Conservation (phyloP, 2,113 vertebrate species). For the Colius striatus region DNA sequence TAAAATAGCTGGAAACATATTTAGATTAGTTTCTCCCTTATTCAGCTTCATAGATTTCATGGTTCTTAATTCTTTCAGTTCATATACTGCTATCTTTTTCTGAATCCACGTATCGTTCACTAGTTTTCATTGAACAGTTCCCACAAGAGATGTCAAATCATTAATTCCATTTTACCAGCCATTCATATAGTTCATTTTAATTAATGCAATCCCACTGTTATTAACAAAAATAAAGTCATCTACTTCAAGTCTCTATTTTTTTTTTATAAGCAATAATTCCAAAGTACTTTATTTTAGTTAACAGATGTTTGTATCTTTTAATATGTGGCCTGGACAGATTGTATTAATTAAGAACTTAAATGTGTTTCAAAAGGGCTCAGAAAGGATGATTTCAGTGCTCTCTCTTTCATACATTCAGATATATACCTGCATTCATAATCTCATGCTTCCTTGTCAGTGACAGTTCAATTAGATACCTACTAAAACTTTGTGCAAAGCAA, state of each 20-base stretch:
- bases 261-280: not conserved
- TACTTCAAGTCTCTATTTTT: not conserved
- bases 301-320: not conserved
- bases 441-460: not conserved
- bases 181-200: not conserved
- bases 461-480: not conserved
- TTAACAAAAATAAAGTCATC: not conserved
- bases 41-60: not conserved
- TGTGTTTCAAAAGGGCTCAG: not conserved
- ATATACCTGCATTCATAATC: not conserved
- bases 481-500: not conserved
- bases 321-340: not conserved
- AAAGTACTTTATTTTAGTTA: not conserved
- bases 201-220: not conserved
- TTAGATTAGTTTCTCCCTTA: fast-evolving
- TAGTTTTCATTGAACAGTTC: not conserved
- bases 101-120: not conserved
- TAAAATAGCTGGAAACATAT: not conserved
- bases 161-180: not conserved
- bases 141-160: not conserved
- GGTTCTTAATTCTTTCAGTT: not conserved
- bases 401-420: not conserved
- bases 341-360: not conserved
- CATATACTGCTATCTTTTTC: not conserved
- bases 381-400: not conserved